Percentiles rank a stretch among this genome's conserved stretches.
These are phyloP conservation scores for Sebastes minor DNA, from an alignment of 2,797 vertebrate species.

Conservation along the genomic window DNA sequence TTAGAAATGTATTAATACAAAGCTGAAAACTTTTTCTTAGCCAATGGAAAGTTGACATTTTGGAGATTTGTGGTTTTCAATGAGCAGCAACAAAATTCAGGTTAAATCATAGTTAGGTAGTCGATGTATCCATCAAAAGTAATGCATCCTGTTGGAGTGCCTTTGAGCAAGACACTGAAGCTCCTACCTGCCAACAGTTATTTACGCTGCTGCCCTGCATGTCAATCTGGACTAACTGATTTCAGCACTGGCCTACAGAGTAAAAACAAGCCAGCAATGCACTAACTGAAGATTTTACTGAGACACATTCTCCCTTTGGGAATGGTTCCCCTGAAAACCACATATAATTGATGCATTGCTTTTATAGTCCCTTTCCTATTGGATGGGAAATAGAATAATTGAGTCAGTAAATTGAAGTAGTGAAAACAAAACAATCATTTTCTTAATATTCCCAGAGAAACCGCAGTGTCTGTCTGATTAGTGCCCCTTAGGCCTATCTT, in stretches of 20 bases:
- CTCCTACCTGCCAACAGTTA: neutral
- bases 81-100: neutral
- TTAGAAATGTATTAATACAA: too few species aligned
- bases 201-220: neutral
- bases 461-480: constrained; percentile 18
- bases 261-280: neutral
- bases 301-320: constrained; percentile 19
- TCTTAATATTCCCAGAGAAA: constrained; percentile 19
- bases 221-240: constrained; percentile 5
- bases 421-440: constrained; percentile 9
- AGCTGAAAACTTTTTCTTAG: too few species aligned
- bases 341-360: neutral
- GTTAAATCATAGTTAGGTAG: neutral
- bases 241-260: neutral
- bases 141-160: neutral
- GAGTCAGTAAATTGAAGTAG: neutral
- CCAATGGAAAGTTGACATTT: too few species aligned
- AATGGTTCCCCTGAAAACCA: constrained; percentile 11
- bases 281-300: constrained; percentile 2
- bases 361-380: neutral
- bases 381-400: constrained; percentile 1
- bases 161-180: neutral
- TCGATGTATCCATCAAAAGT: neutral
- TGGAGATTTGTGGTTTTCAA: neutral
- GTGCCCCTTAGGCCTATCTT: neutral